Evolutionary conservation across 2,797 vertebrate species (phyloP).

Genomic region (Cyprinodon diabolis): DNA sequence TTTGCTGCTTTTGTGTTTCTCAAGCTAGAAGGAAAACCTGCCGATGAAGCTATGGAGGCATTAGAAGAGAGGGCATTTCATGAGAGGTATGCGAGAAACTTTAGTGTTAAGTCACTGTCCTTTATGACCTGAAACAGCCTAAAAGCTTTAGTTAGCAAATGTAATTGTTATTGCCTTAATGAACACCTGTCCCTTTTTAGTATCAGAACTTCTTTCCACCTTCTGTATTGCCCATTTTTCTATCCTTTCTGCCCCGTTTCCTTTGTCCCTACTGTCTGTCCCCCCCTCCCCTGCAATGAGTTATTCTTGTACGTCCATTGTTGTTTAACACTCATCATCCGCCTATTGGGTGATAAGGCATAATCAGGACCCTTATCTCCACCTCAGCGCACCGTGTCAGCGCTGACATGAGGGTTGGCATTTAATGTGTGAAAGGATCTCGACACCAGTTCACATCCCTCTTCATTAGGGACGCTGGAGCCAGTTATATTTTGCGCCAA

Average conservation of each 20-base stretch:
- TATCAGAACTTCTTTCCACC: background rate
- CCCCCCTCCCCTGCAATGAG: background rate
- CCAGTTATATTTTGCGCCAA: slow-evolving; percentile 67
- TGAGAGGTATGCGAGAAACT: too few species aligned
- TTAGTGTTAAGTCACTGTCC: background rate
- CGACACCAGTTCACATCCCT: slow-evolving; percentile 63
- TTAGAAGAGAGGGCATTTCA: too few species aligned
- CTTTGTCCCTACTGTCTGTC: slow-evolving; percentile 1
- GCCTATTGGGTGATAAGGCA: slow-evolving; percentile 46
- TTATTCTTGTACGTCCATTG: slow-evolving; percentile 25
- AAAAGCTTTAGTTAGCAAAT: background rate
- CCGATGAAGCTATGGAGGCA: too few species aligned
- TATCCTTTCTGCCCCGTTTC: background rate
- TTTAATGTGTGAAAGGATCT: slow-evolving; percentile 57
- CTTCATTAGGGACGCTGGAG: slow-evolving; percentile 69
- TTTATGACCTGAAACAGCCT: background rate
- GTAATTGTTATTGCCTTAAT: background rate
- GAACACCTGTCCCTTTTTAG: background rate
- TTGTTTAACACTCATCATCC: slow-evolving; percentile 29
- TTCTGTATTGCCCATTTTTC: background rate
- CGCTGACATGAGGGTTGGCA: slow-evolving; percentile 45
- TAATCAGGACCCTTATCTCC: slow-evolving; percentile 40
- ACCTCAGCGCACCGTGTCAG: slow-evolving; percentile 35
- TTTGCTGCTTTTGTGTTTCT: too few species aligned
- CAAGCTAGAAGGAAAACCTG: too few species aligned